phyloP scores from a whole-genome alignment of 2,888 invertebrate species.

The Asteroscopus sphinx region DNA sequence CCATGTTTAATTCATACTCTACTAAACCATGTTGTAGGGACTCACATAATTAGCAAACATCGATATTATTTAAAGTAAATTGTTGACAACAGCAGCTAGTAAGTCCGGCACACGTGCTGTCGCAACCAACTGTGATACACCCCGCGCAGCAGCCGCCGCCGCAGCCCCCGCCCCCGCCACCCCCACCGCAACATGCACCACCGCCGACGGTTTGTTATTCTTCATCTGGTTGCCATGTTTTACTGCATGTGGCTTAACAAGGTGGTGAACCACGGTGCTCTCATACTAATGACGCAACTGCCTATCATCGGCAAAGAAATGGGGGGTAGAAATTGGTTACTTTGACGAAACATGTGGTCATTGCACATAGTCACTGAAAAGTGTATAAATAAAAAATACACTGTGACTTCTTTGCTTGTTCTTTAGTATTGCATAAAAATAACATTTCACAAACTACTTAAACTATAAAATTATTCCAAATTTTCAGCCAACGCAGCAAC shows the following conservation, averaged over 20 bases:
- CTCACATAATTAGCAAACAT: neutral
- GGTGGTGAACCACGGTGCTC: too few relatives aligned
- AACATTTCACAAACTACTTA: too few relatives aligned
- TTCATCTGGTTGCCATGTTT: neutral
- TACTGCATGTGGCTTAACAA: neutral
- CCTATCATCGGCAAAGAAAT: too few relatives aligned
- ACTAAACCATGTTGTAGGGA: neutral
- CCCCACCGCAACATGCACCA: slow-evolving; percentile 70
- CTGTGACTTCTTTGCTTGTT: too few relatives aligned
- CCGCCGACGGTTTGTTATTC: slow-evolving; percentile 68
- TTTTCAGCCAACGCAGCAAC: slow-evolving; percentile 64
- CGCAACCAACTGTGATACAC: slow-evolving; percentile 86
- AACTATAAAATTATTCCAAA: too few relatives aligned
- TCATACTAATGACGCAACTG: too few relatives aligned
- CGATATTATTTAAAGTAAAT: slow-evolving; percentile 9
- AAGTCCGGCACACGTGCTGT: slow-evolving; percentile 82
- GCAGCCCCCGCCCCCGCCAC: slow-evolving; percentile 82
- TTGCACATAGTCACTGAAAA: too few relatives aligned
- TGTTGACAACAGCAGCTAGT: slow-evolving; percentile 74
- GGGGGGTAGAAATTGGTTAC: too few relatives aligned
- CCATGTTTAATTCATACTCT: neutral
- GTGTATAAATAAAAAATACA: too few relatives aligned
- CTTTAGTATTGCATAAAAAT: too few relatives aligned
- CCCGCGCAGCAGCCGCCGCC: slow-evolving; percentile 87
- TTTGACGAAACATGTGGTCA: too few relatives aligned